These are phyloP conservation scores for Python bivittatus DNA, from an alignment of 2,113 vertebrate genomes.

Conservation along the genomic window DNA sequence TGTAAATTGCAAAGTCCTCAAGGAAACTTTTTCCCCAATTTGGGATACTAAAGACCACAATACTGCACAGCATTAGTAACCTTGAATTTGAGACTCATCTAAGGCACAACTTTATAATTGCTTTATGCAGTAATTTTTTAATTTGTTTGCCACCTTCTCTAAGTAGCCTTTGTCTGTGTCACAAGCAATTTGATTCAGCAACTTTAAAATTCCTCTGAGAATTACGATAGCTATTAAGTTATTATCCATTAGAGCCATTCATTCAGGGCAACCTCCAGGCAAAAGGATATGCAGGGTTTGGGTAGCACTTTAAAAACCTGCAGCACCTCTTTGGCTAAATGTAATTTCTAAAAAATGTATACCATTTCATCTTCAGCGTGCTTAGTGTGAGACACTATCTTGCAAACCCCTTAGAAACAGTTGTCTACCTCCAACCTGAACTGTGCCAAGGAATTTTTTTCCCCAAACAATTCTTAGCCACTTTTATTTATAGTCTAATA, in stretches of 20 bases:
- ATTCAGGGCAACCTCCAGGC: neutral
- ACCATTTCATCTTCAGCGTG: neutral
- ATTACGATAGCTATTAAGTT: neutral
- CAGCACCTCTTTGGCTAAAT: neutral
- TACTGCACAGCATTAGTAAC: neutral
- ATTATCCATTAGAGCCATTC: neutral
- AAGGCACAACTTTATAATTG: conserved; percentile 52
- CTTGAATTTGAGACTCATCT: conserved; percentile 48
- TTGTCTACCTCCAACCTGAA: neutral
- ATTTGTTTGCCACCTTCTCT: neutral
- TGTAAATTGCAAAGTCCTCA: neutral
- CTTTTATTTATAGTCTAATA: conserved; percentile 56
- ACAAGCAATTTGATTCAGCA: conserved; percentile 30
- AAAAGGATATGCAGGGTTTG: neutral
- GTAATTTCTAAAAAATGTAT: neutral
- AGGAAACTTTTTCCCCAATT: neutral
- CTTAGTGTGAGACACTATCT: conserved; percentile 27
- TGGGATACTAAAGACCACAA: neutral
- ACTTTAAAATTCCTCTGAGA: conserved; percentile 58
- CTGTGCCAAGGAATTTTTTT: conserved; percentile 53
- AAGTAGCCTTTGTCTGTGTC: neutral
- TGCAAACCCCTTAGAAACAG: conserved; percentile 60
- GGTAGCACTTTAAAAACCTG: neutral
- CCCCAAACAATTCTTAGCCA: conserved; percentile 63
- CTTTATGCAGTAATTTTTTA: neutral